A percentile compares a stretch with the other conserved stretches of the same genome.
Conservation (phyloP, 2,888 invertebrate genomes). For the Meiosimyza decipiens region DNA sequence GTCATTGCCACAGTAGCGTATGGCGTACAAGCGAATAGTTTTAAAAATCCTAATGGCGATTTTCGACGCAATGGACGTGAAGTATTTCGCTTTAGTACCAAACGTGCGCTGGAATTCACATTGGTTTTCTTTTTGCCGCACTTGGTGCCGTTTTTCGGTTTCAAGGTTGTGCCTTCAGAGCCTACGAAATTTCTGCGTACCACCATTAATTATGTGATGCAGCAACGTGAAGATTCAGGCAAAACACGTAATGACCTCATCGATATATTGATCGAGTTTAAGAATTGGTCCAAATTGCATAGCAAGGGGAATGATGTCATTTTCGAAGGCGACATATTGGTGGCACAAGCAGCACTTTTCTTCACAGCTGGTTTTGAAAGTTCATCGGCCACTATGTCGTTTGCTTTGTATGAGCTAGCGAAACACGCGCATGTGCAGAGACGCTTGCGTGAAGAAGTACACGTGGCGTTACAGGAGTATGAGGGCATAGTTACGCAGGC, state of each 20-base stretch:
- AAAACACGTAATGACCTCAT: conserved; percentile 67
- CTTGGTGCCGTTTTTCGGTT: conserved; percentile 58
- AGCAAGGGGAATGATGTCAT: conserved; percentile 49
- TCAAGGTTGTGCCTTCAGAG: conserved; percentile 61
- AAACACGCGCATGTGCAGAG: conserved; percentile 65
- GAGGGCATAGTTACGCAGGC: conserved; percentile 64
- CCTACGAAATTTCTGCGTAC: conserved; percentile 62
- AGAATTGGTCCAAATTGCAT: conserved; percentile 52
- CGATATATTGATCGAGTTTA: conserved; percentile 68
- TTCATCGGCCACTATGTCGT: conserved; percentile 67
- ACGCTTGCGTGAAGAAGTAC: conserved; percentile 66
- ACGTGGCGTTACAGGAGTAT: conserved; percentile 56
- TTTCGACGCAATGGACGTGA: conserved; percentile 66
- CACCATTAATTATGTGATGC: conserved; percentile 66
- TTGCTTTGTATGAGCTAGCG: conserved; percentile 67
- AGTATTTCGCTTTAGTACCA: conserved; percentile 61
- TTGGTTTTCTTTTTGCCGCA: conserved; percentile 66
- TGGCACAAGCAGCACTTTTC: conserved; percentile 65
- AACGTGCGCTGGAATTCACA: conserved; percentile 62
- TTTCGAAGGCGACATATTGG: conserved; percentile 59
- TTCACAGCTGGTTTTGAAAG: conserved; percentile 66
- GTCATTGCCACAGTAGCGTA: conserved; percentile 68
- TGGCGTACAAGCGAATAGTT: conserved; percentile 67
- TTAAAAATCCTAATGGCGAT: conserved; percentile 64
- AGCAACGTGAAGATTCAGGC: conserved; percentile 63